Evolutionary conservation across 1,140 invertebrate genomes (phyloP).

Genomic region (Limonius californicus): DNA sequence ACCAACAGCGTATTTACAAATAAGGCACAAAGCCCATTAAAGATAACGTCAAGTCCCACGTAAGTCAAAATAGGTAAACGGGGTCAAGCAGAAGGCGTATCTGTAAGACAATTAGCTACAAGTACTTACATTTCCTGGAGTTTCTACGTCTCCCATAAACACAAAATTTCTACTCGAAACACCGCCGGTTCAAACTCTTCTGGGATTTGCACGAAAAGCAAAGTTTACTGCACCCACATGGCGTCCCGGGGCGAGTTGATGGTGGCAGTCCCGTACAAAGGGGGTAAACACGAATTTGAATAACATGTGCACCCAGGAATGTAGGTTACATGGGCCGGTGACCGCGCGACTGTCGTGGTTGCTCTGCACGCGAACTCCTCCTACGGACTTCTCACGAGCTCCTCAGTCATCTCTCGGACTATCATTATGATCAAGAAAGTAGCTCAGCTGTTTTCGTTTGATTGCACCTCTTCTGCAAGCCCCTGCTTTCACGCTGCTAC

Average conservation of each 20-base stretch:
- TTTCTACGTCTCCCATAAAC: background rate
- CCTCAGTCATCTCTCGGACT: constrained; percentile 1
- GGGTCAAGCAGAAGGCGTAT: constrained; percentile 25
- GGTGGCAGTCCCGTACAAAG: constrained; percentile 1
- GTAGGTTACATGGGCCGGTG: constrained; percentile 29
- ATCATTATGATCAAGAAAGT: constrained; percentile 18
- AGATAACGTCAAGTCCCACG: background rate
- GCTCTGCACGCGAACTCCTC: constrained; percentile 30
- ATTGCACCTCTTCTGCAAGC: constrained; percentile 11
- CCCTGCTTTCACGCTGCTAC: background rate
- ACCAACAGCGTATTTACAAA: background rate
- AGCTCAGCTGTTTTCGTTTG: constrained; percentile 15
- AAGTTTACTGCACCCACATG: background rate
- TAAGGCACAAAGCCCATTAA: constrained; percentile 5
- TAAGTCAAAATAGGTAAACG: constrained; percentile 24
- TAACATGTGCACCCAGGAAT: constrained; percentile 27
- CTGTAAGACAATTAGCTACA: background rate
- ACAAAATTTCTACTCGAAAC: background rate
- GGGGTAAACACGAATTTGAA: constrained; percentile 20
- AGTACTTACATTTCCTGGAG: constrained; percentile 20
- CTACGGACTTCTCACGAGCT: constrained; percentile 19
- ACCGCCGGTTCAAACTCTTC: background rate
- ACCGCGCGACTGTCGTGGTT: constrained; percentile 28
- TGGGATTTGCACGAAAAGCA: background rate
- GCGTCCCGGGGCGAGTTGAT: background rate